These are phyloP conservation scores for Gallinago stenura DNA, from an alignment of 2,797 vertebrate species.

Conservation along the genomic window DNA sequence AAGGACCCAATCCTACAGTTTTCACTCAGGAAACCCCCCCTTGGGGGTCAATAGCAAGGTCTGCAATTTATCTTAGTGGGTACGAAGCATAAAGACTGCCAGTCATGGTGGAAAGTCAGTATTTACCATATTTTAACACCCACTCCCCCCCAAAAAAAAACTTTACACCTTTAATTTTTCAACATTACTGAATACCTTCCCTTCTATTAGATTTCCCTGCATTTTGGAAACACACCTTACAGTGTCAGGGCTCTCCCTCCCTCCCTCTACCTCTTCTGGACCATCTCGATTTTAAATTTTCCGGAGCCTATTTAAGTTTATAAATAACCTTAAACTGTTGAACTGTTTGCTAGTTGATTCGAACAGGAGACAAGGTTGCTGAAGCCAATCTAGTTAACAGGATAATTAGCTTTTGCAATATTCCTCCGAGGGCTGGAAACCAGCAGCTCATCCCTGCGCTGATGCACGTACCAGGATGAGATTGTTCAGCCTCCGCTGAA, in stretches of 20 bases:
- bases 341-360: neutral
- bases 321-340: conserved; percentile 17
- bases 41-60: neutral
- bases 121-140: neutral
- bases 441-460: neutral
- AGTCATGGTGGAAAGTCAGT: neutral
- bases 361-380: conserved; percentile 1
- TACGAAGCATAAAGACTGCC: neutral
- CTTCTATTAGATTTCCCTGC: neutral
- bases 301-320: neutral
- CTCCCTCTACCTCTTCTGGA: neutral
- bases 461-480: neutral
- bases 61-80: neutral
- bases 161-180: neutral
- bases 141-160: neutral
- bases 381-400: conserved; percentile 51
- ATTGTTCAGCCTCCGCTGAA: neutral
- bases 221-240: neutral
- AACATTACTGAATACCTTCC: neutral
- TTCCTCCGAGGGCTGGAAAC: conserved; percentile 32
- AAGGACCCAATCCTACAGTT: neutral
- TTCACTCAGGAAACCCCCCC: neutral
- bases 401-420: conserved; percentile 30
- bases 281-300: conserved; percentile 26
- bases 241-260: neutral